A percentile compares a stretch with the other conserved stretches of the same genome.
phyloP scores from a whole-genome alignment of 2,888 invertebrate genomes.

The Drosophila kuntzei region DNA sequence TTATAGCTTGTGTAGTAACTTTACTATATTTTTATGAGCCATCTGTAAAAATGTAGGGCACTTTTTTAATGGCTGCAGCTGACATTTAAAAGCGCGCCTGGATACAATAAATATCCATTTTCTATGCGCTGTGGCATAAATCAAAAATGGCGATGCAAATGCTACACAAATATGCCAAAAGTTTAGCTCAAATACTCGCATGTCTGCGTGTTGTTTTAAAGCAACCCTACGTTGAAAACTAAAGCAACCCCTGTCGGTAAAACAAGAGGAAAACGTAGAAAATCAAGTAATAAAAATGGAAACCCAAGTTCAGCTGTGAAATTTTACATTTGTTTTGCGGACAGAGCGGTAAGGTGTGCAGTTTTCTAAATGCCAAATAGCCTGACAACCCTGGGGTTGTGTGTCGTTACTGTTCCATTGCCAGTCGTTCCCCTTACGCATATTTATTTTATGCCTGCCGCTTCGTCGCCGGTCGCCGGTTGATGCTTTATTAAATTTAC shows the following conservation, averaged over 20 bases:
- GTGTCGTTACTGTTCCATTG: slow-evolving; percentile 20
- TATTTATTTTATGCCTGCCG: slow-evolving; percentile 8
- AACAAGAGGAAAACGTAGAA: slow-evolving; percentile 5
- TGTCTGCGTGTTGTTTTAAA: slow-evolving; percentile 21
- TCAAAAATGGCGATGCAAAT: slow-evolving; percentile 79
- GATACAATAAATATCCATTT: slow-evolving; percentile 73
- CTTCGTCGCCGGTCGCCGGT: slow-evolving; percentile 23
- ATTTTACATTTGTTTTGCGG: slow-evolving; percentile 51
- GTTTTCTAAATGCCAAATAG: slow-evolving; percentile 22
- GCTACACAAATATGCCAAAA: slow-evolving; percentile 71
- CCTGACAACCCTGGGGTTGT: slow-evolving; percentile 48
- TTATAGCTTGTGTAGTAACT: background rate
- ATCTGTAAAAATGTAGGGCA: background rate
- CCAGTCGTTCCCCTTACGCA: slow-evolving; percentile 38
- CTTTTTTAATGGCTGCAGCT: slow-evolving; percentile 35
- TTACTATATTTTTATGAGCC: slow-evolving; percentile 5
- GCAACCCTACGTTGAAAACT: slow-evolving; percentile 35
- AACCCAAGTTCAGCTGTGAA: slow-evolving; percentile 50
- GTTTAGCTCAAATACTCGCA: slow-evolving; percentile 51
- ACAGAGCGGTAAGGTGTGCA: slow-evolving; percentile 24
- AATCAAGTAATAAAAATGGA: slow-evolving; percentile 34
- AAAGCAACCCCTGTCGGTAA: slow-evolving; percentile 36
- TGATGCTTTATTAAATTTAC: slow-evolving; percentile 73
- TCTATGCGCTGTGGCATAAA: slow-evolving; percentile 60
- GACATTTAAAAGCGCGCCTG: slow-evolving; percentile 19